phyloP scores from a whole-genome alignment of 2,888 invertebrate species.

The Chironomus riparius region DNA sequence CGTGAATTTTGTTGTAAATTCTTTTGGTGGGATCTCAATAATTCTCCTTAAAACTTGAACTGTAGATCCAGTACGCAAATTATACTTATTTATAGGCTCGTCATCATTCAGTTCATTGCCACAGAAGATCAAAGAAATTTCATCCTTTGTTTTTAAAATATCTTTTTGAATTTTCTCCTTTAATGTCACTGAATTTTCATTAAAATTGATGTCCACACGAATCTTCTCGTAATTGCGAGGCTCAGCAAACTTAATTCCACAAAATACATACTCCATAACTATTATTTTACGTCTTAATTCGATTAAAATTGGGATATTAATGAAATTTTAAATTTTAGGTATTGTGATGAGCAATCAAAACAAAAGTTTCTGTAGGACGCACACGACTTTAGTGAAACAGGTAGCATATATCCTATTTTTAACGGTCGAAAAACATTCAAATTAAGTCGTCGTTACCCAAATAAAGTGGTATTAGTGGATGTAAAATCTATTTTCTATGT shows the following conservation, averaged over 20 bases:
- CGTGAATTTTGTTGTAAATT: conserved; percentile 43
- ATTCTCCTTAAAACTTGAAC: conserved; percentile 46
- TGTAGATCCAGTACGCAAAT: conserved; percentile 45
- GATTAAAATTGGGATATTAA: not conserved
- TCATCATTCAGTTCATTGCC: conserved; percentile 53
- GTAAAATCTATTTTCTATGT: not conserved
- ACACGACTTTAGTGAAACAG: too few species aligned
- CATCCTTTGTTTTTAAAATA: conserved; percentile 29
- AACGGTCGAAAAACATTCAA: too few species aligned
- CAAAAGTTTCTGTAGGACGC: too few species aligned
- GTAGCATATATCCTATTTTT: too few species aligned
- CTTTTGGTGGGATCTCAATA: conserved; percentile 37
- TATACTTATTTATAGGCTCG: conserved; percentile 47
- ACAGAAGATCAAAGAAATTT: conserved; percentile 48
- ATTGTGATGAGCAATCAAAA: too few species aligned
- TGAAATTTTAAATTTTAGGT: not conserved
- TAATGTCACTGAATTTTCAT: conserved; percentile 47
- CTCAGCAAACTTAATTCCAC: conserved; percentile 47
- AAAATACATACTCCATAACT: conserved; percentile 32
- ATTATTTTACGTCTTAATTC: too few species aligned
- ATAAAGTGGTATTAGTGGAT: too few species aligned
- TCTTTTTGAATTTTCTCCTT: conserved; percentile 45
- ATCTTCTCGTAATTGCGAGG: conserved; percentile 45
- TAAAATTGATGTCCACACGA: conserved; percentile 49
- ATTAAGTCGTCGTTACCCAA: too few species aligned